Evolutionary conservation across 92 coral and sea anemone genomes (phyloP), one percentile per base, ranked within the genome.

Genomic region (Phenganax subtilis): DNA sequence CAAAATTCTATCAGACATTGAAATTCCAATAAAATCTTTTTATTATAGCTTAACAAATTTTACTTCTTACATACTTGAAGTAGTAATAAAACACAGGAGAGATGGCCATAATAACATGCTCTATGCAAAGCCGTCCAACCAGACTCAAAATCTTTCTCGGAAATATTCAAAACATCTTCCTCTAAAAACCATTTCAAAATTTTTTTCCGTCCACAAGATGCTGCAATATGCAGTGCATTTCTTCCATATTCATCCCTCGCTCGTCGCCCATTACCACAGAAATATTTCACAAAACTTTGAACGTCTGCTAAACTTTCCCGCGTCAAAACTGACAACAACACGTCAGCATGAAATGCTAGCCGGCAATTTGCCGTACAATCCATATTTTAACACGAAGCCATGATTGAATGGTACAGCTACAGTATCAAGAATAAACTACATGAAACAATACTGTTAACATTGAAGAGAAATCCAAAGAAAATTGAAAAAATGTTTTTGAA

Each of bases 71-170:
- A 16, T 68, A 93, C 98, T 91, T 91, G 89, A 6, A 92, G 62
- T 31, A 93, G 74, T 62, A 80, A 81, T 30, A 92, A 85, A 9
- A 92, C 89, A 47, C 97, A 93, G 55, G 77, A 57, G 14, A 93
- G 84, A 54, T 85, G 85, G 7, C 98, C 98, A 76, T 91, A 93
- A 9, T 84, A 93, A 75, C 92, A 56, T 60, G 91, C 80, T 15
- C 97, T 81, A 53, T 93, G 98, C 72, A 93, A 77, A 9, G 98
- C 86, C 6, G 97, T 93, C 98, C 97, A 93, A 8, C 88, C 89
- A 0, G 97, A 92, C 80, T 93, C 98, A 68, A 59, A 60, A 53
- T 93, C 98, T 72, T 88, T 85, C 10, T 75, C 59, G 7, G 66
- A 87, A 29, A 93, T 17, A 55, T 90, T 91, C n/a, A 88, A 82